Evolutionary conservation across 2,113 vertebrate species (phyloP), one percentile per base, ranked within the genome.

Genomic region (Melospiza melodia): DNA sequence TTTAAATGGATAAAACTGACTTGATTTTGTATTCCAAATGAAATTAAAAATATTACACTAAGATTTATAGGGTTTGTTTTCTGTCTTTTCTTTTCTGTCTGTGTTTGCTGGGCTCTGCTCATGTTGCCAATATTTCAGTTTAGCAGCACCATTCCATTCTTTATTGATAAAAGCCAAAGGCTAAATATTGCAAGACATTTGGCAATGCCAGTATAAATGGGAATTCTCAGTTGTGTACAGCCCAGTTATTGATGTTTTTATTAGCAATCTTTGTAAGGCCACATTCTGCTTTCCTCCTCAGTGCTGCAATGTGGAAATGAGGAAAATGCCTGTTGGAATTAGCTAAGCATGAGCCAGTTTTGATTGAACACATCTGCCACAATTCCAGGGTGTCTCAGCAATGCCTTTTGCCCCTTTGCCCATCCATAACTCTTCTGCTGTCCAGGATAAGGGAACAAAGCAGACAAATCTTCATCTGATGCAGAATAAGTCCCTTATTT

Each of bases 1-100:
- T 65, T 89, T 97, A 96, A 96, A 93, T 97, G 86, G 68, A 93
- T 97, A 96, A 96, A 94, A 93, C 58, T 74, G 88, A 84, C 76
- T 76, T 84, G 86, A 90, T 87, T 87, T 79, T 57, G 62, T 91
- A 86, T 91, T 97, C 84, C 67, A 96, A 93, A 95, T 1, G 1
- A 90, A 95, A 97, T 95, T 72, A 93, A 91, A 93, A 91, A 82
- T 74, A 95, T 95, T 95, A 52, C 73, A 46, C 43, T 63, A 43
- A 59, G 79, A 91, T 93, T 93, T 95, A 86, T 72, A 61, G 52
- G 61, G 35, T 74, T 88, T 23, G 14, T 69, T 90, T 95, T 87
- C 54, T 76, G 31, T 18, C 27, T 72, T 51, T 65, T 71, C 81
- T 67, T 58, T 62, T 44, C 19, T 49, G 24, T 69, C 55, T 61